phyloP scores from a whole-genome alignment of 2,888 invertebrate species.

The Drosophila mimica region DNA sequence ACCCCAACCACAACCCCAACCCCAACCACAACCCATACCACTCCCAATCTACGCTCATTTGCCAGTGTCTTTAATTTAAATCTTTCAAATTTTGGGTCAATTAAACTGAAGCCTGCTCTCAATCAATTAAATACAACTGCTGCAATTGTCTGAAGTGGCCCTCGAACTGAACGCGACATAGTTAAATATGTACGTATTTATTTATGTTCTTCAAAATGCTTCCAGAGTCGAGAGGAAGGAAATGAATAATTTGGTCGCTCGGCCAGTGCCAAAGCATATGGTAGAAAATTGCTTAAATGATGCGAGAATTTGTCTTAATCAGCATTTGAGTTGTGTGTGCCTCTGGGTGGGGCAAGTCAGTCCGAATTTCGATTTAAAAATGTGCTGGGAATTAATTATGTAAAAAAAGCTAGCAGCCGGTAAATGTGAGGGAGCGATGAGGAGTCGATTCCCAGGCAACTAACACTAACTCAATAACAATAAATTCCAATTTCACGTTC shows the following conservation, averaged over 20 bases:
- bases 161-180: slow-evolving; percentile 40
- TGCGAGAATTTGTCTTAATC: slow-evolving; percentile 71
- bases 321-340: slow-evolving; percentile 45
- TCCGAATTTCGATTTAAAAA: slow-evolving; percentile 14
- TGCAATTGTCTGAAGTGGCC: slow-evolving; percentile 71
- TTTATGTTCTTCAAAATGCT: slow-evolving; percentile 50
- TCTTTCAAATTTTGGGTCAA: slow-evolving; percentile 63
- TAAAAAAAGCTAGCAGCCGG: slow-evolving; percentile 1
- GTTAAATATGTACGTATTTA: slow-evolving; percentile 35
- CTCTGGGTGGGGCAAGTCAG: slow-evolving; percentile 8
- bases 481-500: slow-evolving; percentile 48
- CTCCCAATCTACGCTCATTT: slow-evolving; percentile 12
- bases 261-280: slow-evolving; percentile 18
- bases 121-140: slow-evolving; percentile 65
- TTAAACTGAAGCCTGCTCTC: slow-evolving; percentile 71
- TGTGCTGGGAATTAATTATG: slow-evolving; percentile 31
- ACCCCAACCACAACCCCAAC: neutral
- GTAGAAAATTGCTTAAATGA: slow-evolving; percentile 32
- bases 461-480: slow-evolving; percentile 11
- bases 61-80: slow-evolving; percentile 57
- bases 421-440: neutral
- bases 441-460: slow-evolving; percentile 4
- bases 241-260: slow-evolving; percentile 68
- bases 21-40: neutral
- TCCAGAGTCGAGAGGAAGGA: slow-evolving; percentile 47